Base-by-base conservation (phyloP, 2,888 invertebrate species). In the Orchestes rusci region DNA sequence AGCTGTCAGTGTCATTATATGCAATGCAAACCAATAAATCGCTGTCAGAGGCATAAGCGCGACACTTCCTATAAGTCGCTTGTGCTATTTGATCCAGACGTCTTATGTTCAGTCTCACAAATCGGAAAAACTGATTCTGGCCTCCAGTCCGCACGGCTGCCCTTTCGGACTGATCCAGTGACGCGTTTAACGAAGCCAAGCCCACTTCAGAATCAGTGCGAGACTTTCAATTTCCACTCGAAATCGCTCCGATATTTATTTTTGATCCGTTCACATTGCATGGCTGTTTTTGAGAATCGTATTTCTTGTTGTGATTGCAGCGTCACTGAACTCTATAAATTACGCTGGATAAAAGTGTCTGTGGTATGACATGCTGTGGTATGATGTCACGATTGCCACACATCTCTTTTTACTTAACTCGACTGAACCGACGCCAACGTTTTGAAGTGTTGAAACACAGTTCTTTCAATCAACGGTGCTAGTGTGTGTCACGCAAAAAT, bases 91-190 rank as follows among this genome's bases (percentile, higher is more conserved):
- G 51, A 48, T 50, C 49, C 27, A 56, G 53, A 50, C 50, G 50
- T 52, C 54, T 53, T 49, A 51, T 57, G 55, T 56, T 55, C 41
- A 44, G 45, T 45, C 45, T 48, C 54, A 49, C 43, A 55, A 60
- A 55, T 56, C 58, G 58, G 59, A 61, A 61, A 60, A 61, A 60
- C 56, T 56, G 59, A 62, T 62, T 62, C 60, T 62, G 62, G 58
- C 51, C 43, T 35, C 44, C 53, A n/a, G 57, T 60, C 53, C 60
- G 64, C 64, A 64, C 61, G 62, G 55, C 50, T 59, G 59, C 53
- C 53, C 57, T 59, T n/a, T 58, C 39, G 52, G 55, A 51, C 57
- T 49, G 53, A 52, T 49, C 53, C 58, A 58, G 53, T 56, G 58
- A 56, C 51, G 57, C 60, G 59, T 55, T 54, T 59, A 60, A 60